Base-by-base conservation (phyloP, 1,140 invertebrate species). In the Euschistus heros region DNA sequence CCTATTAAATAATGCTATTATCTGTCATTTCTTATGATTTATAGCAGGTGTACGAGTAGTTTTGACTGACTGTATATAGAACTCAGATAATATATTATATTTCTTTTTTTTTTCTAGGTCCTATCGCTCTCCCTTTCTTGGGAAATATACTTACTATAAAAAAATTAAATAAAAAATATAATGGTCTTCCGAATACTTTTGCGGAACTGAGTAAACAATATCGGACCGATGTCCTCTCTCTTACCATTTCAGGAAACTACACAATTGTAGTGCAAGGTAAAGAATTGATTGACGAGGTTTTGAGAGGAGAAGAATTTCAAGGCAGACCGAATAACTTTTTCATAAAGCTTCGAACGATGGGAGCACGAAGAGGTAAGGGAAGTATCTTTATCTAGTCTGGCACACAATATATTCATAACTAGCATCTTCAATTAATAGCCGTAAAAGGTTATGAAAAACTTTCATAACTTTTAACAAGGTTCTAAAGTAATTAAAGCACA, bases 261-360 rank as follows among this genome's bases (percentile, higher is more conserved):
- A 72, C 84, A 0, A 78, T 88, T 0, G 79, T 85, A 0, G 83
- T 87, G 1, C 80, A 79, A 33, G 82, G 82, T 0, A 78, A 78
- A 61, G 78, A 80, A 17, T 64, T 80, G 24, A 75, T 87, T 2
- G 76, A 80, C 10, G 76, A 84, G 68, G 79, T 88, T 7, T 79
- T 89, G 37, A 75, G 75, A 0, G 75, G 78, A 17, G 83, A 85
- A 46, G 84, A 84, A 5, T 91, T 83, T 69, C 83, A 86, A 68
- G 86, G 82, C 0, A 75, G 89, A 64, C 89, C 88, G 0, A 80
- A 87, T 73, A 85, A 80, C 64, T 87, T 86, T 70, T 89, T 90
- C 68, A 76, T 84, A 42, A 77, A 81, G 44, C 73, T 89, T 10
- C 75, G 87, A 52, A 85, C 85, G 46, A 80, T 90, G 73, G 87